A percentile compares a stretch with the other conserved stretches of the same genome.
phyloP scores from a whole-genome alignment of 2,888 invertebrate genomes.

The Cylindroiulus punctatus region DNA sequence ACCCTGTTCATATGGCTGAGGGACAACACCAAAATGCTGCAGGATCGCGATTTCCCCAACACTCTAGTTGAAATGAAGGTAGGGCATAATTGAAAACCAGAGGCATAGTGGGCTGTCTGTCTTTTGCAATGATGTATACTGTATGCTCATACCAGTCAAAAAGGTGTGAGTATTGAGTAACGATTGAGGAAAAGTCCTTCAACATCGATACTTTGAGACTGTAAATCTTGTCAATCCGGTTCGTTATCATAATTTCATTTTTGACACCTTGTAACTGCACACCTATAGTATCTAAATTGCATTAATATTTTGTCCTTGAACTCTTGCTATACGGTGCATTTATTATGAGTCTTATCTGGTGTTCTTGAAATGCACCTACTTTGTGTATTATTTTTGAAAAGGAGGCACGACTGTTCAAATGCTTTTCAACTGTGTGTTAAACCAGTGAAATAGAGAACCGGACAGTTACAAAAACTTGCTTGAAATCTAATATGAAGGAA shows the following conservation, averaged over 20 bases:
- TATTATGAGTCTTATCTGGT: too few relatives aligned
- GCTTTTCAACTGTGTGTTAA: too few relatives aligned
- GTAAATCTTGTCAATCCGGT: background rate
- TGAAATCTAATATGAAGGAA: background rate
- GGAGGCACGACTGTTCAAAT: too few relatives aligned
- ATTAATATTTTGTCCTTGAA: background rate
- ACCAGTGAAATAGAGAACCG: too few relatives aligned
- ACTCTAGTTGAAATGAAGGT: conserved; percentile 96
- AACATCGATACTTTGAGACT: background rate
- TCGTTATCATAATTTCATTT: background rate
- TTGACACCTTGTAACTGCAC: background rate
- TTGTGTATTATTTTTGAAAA: background rate
- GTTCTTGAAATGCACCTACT: too few relatives aligned
- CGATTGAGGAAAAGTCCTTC: background rate
- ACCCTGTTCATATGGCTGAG: conserved; percentile 90
- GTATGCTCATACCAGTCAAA: background rate
- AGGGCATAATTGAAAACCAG: conserved; percentile 60
- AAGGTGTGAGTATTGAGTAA: background rate
- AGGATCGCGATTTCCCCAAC: conserved; percentile 89
- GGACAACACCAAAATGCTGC: conserved; percentile 86
- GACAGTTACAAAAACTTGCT: too few relatives aligned
- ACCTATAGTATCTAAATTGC: background rate
- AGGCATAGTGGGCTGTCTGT: background rate
- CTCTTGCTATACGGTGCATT: background rate
- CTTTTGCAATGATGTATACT: too few relatives aligned